These are phyloP conservation scores for Mola mola DNA, from an alignment of 2,113 vertebrate species.

Conservation along the genomic window DNA sequence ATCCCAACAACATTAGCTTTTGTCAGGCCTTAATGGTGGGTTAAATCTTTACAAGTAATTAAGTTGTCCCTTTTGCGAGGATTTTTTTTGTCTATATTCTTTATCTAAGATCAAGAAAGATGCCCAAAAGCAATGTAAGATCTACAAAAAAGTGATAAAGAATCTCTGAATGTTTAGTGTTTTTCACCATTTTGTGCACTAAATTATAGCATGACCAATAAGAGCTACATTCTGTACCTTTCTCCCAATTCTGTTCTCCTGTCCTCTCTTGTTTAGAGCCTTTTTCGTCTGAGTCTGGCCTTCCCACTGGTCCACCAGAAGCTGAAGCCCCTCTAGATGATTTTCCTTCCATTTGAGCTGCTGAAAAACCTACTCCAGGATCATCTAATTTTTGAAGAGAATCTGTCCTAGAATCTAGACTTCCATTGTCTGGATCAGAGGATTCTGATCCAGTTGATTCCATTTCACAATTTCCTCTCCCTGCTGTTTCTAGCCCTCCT, in stretches of 20 bases:
- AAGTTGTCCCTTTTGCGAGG: background rate
- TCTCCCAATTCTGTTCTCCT: constrained; percentile 14
- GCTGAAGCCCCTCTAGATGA: constrained; percentile 18
- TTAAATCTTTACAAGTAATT: background rate
- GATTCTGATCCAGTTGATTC: constrained; percentile 10
- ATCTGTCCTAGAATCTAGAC: constrained; percentile 4
- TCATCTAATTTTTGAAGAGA: background rate
- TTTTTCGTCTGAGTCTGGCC: constrained; percentile 20
- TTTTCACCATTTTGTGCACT: no score
- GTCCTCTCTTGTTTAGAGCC: constrained; percentile 29
- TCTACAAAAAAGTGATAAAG: background rate
- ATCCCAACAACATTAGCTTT: no score
- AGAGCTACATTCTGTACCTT: constrained; percentile 41
- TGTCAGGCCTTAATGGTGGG: no score
- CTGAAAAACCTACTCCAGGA: constrained; percentile 6
- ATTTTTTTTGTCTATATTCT: background rate
- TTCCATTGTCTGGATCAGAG: background rate
- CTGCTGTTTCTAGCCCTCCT: background rate
- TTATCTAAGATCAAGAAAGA: background rate
- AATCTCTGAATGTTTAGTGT: no score
- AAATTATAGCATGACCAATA: background rate
- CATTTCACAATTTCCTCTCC: constrained; percentile 1
- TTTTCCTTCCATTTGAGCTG: background rate
- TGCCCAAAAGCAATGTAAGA: background rate
- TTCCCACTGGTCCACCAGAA: background rate